Percentiles rank a stretch among this genome's conserved stretches.
These are phyloP conservation scores for Caenorhabditis panamensis DNA, from an alignment of 2,888 invertebrate genomes.

Conservation along the genomic window DNA sequence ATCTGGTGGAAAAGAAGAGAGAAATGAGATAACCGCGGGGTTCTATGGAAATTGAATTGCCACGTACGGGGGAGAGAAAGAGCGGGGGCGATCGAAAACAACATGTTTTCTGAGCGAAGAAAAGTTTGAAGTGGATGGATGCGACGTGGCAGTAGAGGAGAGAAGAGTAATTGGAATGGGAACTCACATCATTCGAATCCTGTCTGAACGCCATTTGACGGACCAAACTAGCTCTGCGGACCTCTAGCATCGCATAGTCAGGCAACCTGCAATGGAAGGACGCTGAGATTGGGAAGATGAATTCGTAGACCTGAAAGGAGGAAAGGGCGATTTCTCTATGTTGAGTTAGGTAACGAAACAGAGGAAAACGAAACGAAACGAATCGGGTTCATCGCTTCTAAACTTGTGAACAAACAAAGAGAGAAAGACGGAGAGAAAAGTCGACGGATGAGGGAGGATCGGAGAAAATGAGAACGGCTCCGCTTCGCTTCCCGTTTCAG, in stretches of 20 bases:
- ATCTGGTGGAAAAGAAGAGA: background rate
- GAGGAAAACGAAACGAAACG: conserved; percentile 32
- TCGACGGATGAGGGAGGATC: background rate
- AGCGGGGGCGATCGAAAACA: conserved; percentile 32
- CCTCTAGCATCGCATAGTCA: conserved; percentile 67
- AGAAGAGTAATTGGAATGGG: background rate
- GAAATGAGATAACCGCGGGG: background rate
- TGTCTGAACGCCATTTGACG: conserved; percentile 72
- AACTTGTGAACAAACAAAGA: conserved; percentile 53
- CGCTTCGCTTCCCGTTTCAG: conserved; percentile 7
- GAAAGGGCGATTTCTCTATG: no score
- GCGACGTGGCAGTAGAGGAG: conserved; percentile 33
- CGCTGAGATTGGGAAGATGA: background rate
- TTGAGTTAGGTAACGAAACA: background rate
- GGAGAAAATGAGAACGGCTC: conserved; percentile 34
- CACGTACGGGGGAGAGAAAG: conserved; percentile 36
- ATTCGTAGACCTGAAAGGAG: background rate
- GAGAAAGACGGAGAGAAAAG: conserved; percentile 4
- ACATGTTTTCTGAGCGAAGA: conserved; percentile 23
- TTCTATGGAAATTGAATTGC: conserved; percentile 38
- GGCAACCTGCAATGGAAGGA: background rate
- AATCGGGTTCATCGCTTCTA: conserved; percentile 23
- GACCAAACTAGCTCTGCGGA: conserved; percentile 67
- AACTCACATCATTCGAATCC: conserved; percentile 69
- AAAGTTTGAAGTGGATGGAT: conserved; percentile 19